These are phyloP conservation scores for Limnephilus auricula DNA, from an alignment of 2,888 invertebrate species.

Conservation along the genomic window DNA sequence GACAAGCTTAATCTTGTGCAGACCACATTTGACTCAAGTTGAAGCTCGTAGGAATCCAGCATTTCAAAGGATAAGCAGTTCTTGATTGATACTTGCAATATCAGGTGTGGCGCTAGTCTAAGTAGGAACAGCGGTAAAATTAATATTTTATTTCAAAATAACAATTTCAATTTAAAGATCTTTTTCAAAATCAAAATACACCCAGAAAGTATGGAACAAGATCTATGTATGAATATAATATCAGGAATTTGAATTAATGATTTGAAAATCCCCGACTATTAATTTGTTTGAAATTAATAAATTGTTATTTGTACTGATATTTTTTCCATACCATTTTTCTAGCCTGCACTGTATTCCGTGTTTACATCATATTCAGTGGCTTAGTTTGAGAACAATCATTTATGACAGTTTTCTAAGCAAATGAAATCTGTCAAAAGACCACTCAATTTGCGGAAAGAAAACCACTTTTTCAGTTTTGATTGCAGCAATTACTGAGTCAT, in stretches of 20 bases:
- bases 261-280: neutral
- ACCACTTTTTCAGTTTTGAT: neutral
- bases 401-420: neutral
- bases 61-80: neutral
- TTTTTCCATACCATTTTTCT: neutral
- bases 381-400: neutral
- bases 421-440: neutral
- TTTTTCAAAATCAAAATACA: neutral
- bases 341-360: neutral
- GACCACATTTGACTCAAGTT: no score
- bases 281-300: neutral
- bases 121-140: neutral
- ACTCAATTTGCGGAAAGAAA: neutral
- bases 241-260: neutral
- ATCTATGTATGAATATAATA: neutral
- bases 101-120: neutral
- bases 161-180: neutral
- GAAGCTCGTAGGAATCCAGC: neutral
- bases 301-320: neutral
- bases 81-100: neutral
- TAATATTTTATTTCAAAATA: neutral
- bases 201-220: neutral
- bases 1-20: no score
- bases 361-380: neutral
- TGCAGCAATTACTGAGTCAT: neutral